Percentiles rank a stretch among this genome's conserved stretches.
phyloP scores from a whole-genome alignment of 2,888 invertebrate genomes.

The Megaustenia siamemsis region DNA sequence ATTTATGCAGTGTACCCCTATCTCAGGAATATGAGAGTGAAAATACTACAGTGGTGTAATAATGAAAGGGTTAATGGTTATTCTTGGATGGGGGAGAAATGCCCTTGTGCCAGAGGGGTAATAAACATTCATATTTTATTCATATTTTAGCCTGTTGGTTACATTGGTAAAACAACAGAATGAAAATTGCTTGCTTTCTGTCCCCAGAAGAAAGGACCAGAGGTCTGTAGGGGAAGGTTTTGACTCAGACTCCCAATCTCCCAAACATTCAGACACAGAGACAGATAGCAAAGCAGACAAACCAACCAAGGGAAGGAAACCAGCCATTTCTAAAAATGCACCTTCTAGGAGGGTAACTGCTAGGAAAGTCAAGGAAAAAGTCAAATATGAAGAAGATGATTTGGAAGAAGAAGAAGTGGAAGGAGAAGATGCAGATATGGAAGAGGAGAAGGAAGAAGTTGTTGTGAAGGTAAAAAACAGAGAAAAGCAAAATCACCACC shows the following conservation, averaged over 20 bases:
- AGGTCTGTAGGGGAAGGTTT: conserved; percentile 49
- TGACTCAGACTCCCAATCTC: conserved; percentile 54
- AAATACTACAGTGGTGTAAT: no score
- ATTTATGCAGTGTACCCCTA: no score
- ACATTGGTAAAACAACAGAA: background rate
- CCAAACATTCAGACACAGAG: conserved; percentile 49
- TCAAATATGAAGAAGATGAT: conserved; percentile 34
- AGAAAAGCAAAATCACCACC: conserved; percentile 49
- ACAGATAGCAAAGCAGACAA: conserved; percentile 24
- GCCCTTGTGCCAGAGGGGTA: no score
- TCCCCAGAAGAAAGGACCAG: conserved; percentile 11
- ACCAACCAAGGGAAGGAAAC: conserved; percentile 30
- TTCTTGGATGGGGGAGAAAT: no score
- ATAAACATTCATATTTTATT: no score
- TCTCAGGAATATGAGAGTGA: no score
- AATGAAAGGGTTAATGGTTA: no score
- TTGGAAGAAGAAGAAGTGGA: conserved; percentile 36
- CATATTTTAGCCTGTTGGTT: no score
- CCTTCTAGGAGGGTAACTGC: conserved; percentile 4
- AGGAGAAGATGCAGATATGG: conserved; percentile 50
- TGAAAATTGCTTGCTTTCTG: background rate
- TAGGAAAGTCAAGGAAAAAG: conserved; percentile 25
- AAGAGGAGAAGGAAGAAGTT: conserved; percentile 47
- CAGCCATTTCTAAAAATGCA: background rate
- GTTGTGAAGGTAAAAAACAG: conserved; percentile 36